Evolutionary conservation across 2,113 vertebrate species (phyloP), one percentile per base, ranked within the genome.

Genomic region (Balaeniceps rex): DNA sequence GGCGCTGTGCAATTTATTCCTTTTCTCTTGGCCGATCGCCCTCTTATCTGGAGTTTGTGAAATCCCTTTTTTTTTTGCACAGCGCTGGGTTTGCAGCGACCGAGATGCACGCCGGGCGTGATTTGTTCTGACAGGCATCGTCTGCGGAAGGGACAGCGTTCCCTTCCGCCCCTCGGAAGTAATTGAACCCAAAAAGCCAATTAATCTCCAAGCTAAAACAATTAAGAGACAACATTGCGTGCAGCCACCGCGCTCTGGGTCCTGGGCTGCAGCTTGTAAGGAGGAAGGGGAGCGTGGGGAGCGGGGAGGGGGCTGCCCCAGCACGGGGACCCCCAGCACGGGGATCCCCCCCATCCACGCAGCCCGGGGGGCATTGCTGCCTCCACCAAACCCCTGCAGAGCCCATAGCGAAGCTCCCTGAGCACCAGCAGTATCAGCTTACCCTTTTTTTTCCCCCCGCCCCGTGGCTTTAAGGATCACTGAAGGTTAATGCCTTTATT

Each of bases 61-160:
- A 81, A 88, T 66, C 14, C 33, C 9, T 11, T 38, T 33, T 25
- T 28, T 25, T 52, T 49, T 26, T 8, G n/a, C n/a, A 28, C 7
- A 12, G 24, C 2, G 0, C 7, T 26, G 54, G 9, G 10, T 51
- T 78, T 66, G 51, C 44, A 16, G 58, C 7, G 8, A 60, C 55
- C 4, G 7, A n/a, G 24, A 12, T 2, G 1, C 24, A 5, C 3
- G 2, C 36, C 1, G 4, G 25, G 28, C 0, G 1, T 72, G 89
- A 42, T 69, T 26, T 16, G 38, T 57, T 51, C 77, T 34, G 81
- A 55, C 36, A 60, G 76, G 47, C 15, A 6, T 9, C 6, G 0
- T 10, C 60, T 19, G 42, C 28, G 29, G 11, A 28, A 51, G 83
- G 63, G 54, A 61, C 92, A 63, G 19, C 1, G 1, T 68, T 83